phyloP scores from a whole-genome alignment of 2,113 vertebrate genomes.

The Sakesphorus luctuosus region DNA sequence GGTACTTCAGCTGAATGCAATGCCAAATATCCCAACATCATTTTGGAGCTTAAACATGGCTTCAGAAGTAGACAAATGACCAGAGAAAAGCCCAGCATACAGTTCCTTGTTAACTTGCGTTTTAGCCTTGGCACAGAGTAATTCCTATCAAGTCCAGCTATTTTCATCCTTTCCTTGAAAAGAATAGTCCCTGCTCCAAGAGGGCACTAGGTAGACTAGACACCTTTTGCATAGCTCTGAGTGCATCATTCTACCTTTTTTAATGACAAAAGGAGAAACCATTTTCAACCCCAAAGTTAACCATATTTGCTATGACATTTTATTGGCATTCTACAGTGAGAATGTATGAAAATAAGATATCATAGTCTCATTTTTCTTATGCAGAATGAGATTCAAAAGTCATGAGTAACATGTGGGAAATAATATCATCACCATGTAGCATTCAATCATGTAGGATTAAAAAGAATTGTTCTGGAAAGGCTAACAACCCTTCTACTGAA shows the following conservation, averaged over 20 bases:
- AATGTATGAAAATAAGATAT: background rate
- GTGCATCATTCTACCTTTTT: background rate
- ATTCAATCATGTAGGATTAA: background rate
- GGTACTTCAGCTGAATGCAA: background rate
- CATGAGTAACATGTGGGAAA: background rate
- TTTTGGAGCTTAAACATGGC: background rate
- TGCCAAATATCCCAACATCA: background rate
- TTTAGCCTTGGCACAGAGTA: background rate
- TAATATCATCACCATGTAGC: background rate
- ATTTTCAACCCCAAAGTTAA: background rate
- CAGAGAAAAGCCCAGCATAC: background rate
- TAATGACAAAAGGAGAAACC: background rate
- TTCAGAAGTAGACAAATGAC: background rate
- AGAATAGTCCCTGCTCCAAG: background rate
- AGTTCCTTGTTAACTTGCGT: background rate
- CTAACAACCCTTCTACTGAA: background rate
- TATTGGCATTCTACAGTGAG: background rate
- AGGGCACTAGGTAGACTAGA: background rate
- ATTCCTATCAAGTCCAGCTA: background rate
- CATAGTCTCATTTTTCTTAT: background rate
- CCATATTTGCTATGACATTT: background rate
- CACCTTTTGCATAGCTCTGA: background rate
- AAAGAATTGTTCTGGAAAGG: background rate
- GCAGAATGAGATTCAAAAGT: background rate
- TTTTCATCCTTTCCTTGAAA: background rate